These are phyloP conservation scores for Dorcus parallelipipedus DNA, from an alignment of 2,888 invertebrate genomes.

Conservation along the genomic window DNA sequence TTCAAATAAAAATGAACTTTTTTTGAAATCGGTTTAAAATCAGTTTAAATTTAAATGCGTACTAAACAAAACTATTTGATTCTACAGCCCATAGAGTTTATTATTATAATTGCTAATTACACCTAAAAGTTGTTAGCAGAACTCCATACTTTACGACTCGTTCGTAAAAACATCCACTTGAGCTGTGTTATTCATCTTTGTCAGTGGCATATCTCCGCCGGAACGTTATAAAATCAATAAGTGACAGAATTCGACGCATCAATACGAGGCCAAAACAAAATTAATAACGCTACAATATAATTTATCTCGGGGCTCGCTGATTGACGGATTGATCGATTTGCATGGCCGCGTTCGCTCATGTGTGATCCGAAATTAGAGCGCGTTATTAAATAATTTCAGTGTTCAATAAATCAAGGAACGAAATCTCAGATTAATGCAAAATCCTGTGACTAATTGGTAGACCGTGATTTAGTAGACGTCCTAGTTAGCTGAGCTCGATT, in stretches of 20 bases:
- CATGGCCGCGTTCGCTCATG: background rate
- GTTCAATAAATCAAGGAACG: conserved; percentile 1
- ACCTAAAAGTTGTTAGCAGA: no score
- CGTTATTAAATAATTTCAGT: conserved; percentile 1
- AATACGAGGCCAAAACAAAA: background rate
- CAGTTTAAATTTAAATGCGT: no score
- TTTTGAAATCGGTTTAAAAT: no score
- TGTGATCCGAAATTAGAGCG: background rate
- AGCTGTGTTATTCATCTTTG: background rate
- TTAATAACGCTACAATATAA: background rate
- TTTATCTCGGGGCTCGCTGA: background rate
- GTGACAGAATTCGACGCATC: background rate
- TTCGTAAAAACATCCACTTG: no score
- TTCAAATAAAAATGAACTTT: no score
- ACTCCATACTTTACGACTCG: no score
- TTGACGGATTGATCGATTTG: background rate
- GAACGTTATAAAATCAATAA: background rate
- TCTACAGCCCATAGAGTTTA: no score
- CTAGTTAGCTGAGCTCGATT: background rate
- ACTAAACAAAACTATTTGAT: no score
- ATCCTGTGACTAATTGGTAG: conserved; percentile 1
- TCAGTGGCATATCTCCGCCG: background rate
- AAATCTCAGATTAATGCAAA: conserved; percentile 2
- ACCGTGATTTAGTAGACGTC: background rate
- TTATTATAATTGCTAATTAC: no score